phyloP scores from a whole-genome alignment of 2,113 vertebrate species.

The Muscicapa adusta region DNA sequence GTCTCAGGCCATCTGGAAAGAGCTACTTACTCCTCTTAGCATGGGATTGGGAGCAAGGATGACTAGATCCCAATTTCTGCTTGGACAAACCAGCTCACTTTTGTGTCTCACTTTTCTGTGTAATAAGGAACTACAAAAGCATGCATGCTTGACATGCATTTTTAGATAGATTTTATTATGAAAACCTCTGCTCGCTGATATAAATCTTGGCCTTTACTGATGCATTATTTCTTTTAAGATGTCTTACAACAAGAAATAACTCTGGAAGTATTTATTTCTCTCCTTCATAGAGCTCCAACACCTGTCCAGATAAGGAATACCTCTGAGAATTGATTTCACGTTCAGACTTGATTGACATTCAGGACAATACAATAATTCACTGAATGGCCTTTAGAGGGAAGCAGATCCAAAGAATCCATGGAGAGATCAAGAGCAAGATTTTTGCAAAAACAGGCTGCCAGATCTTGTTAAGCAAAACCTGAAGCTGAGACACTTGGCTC shows the following conservation, averaged over 20 bases:
- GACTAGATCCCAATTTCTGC: neutral
- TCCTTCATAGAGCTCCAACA: neutral
- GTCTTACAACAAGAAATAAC: neutral
- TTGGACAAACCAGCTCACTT: neutral
- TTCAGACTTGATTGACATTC: neutral
- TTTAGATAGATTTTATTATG: neutral
- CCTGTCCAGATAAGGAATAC: neutral
- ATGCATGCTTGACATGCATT: neutral
- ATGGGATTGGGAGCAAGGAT: neutral
- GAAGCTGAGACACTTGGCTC: neutral
- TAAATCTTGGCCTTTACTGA: neutral
- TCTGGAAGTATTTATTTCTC: neutral
- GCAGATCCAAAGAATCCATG: conserved; percentile 50
- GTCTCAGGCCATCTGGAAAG: neutral
- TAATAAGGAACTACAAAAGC: neutral
- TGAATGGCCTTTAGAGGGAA: conserved; percentile 56
- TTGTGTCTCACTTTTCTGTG: neutral
- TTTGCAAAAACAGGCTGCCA: neutral
- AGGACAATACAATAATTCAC: neutral
- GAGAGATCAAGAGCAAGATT: neutral
- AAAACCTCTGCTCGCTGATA: neutral
- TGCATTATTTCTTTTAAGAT: neutral
- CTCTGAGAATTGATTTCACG: neutral
- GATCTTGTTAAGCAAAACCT: neutral
- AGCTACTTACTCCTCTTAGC: neutral